Conservation (phyloP, 2,797 vertebrate species). For the Coregonus sp. region DNA sequence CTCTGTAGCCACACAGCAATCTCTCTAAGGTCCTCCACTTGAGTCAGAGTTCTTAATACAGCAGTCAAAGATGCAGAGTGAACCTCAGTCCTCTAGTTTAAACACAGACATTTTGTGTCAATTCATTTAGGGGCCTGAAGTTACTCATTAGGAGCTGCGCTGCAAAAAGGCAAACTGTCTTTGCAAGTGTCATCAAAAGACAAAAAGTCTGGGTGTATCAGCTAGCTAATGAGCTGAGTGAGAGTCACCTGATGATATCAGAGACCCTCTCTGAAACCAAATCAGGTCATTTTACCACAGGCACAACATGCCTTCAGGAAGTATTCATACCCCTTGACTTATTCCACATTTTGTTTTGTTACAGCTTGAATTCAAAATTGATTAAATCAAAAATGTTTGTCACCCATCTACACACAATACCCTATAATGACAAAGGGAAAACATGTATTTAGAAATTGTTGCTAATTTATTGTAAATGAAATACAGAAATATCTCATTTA, state of each 20-base stretch:
- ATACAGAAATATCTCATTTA: no score
- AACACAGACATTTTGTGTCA: not conserved
- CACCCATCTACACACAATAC: no score
- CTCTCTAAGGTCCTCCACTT: not conserved
- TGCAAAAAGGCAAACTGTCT: not conserved
- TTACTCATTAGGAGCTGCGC: not conserved
- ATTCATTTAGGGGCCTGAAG: not conserved
- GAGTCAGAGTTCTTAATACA: not conserved
- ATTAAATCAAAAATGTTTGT: no score
- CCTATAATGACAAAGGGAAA: no score
- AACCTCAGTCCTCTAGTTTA: not conserved
- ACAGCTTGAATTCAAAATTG: no score
- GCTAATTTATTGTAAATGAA: no score
- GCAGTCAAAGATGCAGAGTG: not conserved
- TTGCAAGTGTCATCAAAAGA: no score
- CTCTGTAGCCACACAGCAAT: not conserved
- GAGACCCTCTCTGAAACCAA: not conserved
- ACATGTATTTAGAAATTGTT: no score
- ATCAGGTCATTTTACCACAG: conserved; percentile 31
- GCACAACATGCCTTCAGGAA: not conserved
- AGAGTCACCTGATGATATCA: not conserved
- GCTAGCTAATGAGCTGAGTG: not conserved
- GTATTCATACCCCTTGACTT: no score
- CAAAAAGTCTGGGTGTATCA: no score
- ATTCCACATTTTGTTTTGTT: no score